Base-by-base conservation (phyloP, 2,797 vertebrate genomes). In the Enteromius anoplus region DNA sequence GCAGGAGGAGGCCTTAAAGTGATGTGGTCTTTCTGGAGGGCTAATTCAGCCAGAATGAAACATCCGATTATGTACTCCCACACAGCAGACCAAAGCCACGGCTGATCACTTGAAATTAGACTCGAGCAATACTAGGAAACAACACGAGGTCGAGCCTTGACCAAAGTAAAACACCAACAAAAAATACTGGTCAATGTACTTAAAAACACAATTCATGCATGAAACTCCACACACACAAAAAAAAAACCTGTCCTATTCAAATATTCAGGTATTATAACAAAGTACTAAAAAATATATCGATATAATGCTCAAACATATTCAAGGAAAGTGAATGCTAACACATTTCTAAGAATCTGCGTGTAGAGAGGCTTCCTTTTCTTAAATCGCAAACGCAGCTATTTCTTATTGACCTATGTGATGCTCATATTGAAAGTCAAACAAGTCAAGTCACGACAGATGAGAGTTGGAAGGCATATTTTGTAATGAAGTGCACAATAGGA, bases 1-100 rank as follows among this genome's bases (percentile, higher is more conserved):
- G 84, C 84, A 81, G 84, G 88, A 87, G 81, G 80, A 85, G 83
- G 83, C 82, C 86, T 84, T 78, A 83, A 87, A 89, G 83, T 86
- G 87, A 87, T 85, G 78, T 78, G 81, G 87, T 87, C 86, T 89
- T 88, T 87, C 88, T 86, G 81, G 83, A 88, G 88, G 85, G 82
- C 81, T 88, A 84, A 87, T 88, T 86, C 84, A 66, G 87, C 87
- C 84, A 85, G 80, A 89, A 83, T 71, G 85, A 72, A 84, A 86
- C 79, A 89, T 86, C 86, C 77, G 87, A 90, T 89, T 87, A 88
- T 86, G 85, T 83, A 88, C 82, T 81, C 85, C 85, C 86, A 84
- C 86, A 76, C 82, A 82, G 83, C 80, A 83, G 80, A 80, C 82
- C 85, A 29, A 78, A 85, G 82, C 78, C 64, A 76, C 62, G 64